Base-by-base conservation (phyloP, 2,888 invertebrate species). In the Laothoe populi region DNA sequence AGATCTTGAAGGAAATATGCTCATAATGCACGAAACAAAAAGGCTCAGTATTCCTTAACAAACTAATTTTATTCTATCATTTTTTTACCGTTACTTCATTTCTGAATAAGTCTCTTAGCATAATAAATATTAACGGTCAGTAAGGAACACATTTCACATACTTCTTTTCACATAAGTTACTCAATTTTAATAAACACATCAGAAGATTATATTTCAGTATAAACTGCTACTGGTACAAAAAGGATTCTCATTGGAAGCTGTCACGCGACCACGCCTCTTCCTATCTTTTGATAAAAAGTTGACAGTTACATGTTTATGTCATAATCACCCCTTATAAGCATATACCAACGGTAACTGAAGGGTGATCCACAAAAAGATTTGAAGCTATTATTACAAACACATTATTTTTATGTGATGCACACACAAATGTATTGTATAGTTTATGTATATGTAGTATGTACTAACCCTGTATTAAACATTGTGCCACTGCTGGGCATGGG, bases 181-280 rank as follows among this genome's bases (percentile, higher is more conserved):
- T 48, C 46, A 58, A 40, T 61, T 62, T 64, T 64, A 68, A 69
- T 74, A 80, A 80, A 79, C 76, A 82, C 71, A 71, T 69, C 63
- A 69, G 63, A 69, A 79, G 83, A 78, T 90, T 79, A 75, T 73
- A 81, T 88, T 85, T 75, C 83, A 77, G 79, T 84, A 83, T n/a
- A n/a, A n/a, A n/a, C n/a, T n/a, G 66, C 67, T 70, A 77, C 75
- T 77, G 79, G 77, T 74, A 74, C 67, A 72, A 73, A 70, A 73
- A 74, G 71, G 71, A 74, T 75, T 86, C 82, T 78, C 81, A 86
- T 88, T 87, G 84, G 85, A 80, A 85, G 83, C 77, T 74, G 84
- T 84, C 80, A 78, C 81, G 78, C 77, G 74, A 81, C 88, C 90
- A 87, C 92, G 89, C 92, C 92, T 86, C 88, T 91, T 92, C 92